Percentiles rank a stretch among this genome's conserved stretches.
These are phyloP conservation scores for Lepus timidus DNA, from an alignment of 2,113 vertebrate genomes.

Conservation along the genomic window DNA sequence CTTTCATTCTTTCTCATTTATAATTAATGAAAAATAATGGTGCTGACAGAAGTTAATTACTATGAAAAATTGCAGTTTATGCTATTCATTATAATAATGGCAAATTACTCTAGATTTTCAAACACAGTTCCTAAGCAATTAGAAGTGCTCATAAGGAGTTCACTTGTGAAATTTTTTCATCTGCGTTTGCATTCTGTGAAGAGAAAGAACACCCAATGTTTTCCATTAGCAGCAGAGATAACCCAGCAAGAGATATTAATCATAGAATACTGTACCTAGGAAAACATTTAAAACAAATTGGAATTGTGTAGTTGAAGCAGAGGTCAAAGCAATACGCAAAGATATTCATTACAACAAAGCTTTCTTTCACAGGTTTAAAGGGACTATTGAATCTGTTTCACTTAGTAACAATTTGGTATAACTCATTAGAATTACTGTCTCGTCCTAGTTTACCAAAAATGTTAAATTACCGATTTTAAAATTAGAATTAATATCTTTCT, in stretches of 20 bases:
- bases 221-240: constrained; percentile 83
- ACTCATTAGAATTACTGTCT: constrained; percentile 79
- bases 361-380: constrained; percentile 75
- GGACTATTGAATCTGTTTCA: constrained; percentile 65
- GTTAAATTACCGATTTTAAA: constrained; percentile 78
- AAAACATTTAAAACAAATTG: constrained; percentile 80
- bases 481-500: constrained; percentile 77
- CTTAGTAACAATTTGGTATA: constrained; percentile 68
- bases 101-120: constrained; percentile 88
- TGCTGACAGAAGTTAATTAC: constrained; percentile 90
- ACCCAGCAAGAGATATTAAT: constrained; percentile 84
- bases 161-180: constrained; percentile 80
- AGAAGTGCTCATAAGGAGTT: constrained; percentile 85
- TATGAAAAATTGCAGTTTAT: constrained; percentile 91
- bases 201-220: constrained; percentile 79
- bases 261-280: constrained; percentile 60
- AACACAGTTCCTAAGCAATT: constrained; percentile 87
- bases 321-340: constrained; percentile 83
- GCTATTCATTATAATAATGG: constrained; percentile 89
- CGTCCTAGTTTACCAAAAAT: constrained; percentile 69
- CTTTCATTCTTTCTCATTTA: constrained; percentile 89
- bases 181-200: constrained; percentile 81
- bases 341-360: constrained; percentile 76
- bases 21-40: constrained; percentile 92
- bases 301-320: constrained; percentile 69